Conservation (phyloP, 2,888 invertebrate genomes). For the Thecophora atra region DNA sequence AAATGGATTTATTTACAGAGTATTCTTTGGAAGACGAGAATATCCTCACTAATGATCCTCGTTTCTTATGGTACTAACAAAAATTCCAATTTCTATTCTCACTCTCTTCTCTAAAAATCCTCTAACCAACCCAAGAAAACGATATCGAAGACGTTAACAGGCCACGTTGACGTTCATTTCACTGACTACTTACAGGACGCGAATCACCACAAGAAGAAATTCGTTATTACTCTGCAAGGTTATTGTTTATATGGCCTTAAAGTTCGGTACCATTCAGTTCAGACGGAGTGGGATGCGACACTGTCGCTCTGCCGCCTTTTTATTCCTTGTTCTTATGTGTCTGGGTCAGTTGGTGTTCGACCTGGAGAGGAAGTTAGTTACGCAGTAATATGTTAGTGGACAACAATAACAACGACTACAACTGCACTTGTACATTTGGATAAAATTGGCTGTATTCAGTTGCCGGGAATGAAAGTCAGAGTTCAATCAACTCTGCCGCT, state of each 20-base stretch:
- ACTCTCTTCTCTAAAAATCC: background rate
- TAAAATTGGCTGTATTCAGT: no score
- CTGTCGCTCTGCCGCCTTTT: background rate
- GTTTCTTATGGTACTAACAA: no score
- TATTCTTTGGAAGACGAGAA: no score
- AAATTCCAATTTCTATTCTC: background rate
- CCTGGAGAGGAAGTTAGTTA: slow-evolving; percentile 20
- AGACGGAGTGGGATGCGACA: background rate
- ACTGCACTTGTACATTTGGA: background rate
- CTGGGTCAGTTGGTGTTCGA: background rate
- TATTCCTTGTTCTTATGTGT: background rate
- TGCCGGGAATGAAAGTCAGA: no score
- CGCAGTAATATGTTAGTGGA: background rate
- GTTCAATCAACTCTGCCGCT: slow-evolving; percentile 21
- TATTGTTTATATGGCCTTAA: background rate
- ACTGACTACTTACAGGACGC: background rate
- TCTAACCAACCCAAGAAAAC: background rate
- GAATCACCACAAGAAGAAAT: background rate
- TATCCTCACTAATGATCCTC: background rate
- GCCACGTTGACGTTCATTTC: background rate
- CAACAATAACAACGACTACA: slow-evolving; percentile 17
- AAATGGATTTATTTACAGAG: no score
- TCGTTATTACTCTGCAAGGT: background rate
- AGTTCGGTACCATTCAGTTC: background rate
- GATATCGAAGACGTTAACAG: background rate